phyloP scores from a whole-genome alignment of 2,113 vertebrate species.

The Gallinago jamesoni region DNA sequence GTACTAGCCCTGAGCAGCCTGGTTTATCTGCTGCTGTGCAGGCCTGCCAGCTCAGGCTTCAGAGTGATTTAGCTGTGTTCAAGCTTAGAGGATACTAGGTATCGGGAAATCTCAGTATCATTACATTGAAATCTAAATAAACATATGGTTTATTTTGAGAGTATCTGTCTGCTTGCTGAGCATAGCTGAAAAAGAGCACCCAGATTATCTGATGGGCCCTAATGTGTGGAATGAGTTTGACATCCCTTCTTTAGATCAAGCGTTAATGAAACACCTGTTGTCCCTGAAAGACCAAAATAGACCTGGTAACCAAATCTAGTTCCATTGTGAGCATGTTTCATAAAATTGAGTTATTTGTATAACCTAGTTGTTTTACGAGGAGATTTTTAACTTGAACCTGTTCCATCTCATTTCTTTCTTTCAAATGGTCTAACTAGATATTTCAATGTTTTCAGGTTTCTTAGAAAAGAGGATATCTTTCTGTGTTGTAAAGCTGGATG shows the following conservation, averaged over 20 bases:
- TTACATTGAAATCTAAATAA: not conserved
- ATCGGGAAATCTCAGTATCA: not conserved
- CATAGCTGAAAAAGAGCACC: not conserved
- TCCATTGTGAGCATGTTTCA: not conserved
- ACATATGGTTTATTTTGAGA: not conserved
- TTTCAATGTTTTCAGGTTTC: not conserved
- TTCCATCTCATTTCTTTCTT: not conserved
- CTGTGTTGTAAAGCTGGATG: not conserved
- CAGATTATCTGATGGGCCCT: not conserved
- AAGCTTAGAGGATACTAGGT: not conserved
- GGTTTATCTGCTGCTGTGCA: not conserved
- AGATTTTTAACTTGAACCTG: not conserved
- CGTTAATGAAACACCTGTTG: not conserved
- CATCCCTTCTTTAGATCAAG: not conserved
- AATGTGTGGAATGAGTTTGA: not conserved
- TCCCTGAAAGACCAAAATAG: not conserved
- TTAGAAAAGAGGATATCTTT: not conserved
- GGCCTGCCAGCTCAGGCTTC: not conserved
- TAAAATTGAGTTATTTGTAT: not conserved
- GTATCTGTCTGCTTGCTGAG: not conserved
- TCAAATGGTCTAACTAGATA: not conserved
- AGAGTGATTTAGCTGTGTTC: not conserved
- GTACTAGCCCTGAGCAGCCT: not conserved
- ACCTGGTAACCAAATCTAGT: not conserved
- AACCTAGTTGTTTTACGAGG: not conserved